These are phyloP conservation scores for Nemoura dubitans DNA, from an alignment of 2,888 invertebrate genomes.

Conservation along the genomic window DNA sequence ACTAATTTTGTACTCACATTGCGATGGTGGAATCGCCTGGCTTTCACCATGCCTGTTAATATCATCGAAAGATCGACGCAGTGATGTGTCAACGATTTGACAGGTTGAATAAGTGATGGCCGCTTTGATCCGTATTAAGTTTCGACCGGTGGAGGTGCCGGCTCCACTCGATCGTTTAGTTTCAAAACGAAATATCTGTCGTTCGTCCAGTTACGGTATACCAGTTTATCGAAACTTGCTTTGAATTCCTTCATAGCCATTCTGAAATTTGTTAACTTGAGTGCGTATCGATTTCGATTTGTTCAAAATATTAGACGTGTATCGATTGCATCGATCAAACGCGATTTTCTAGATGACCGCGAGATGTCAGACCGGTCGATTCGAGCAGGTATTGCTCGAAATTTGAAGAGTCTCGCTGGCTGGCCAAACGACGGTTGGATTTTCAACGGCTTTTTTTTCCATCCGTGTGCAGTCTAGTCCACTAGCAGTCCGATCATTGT, in stretches of 20 bases:
- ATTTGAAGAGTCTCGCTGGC: not conserved
- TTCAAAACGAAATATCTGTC: not conserved
- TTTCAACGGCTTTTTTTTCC: not conserved
- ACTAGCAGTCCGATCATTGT: not conserved
- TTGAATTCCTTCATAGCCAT: not conserved
- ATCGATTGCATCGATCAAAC: constrained; percentile 7
- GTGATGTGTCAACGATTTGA: not conserved
- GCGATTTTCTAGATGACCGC: not conserved
- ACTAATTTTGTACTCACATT: not conserved
- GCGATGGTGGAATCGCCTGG: not conserved
- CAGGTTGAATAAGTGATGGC: not conserved
- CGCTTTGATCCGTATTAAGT: not conserved
- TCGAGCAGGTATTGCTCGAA: not conserved
- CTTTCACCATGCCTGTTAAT: not conserved
- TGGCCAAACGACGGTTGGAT: not conserved
- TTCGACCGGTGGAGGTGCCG: not conserved
- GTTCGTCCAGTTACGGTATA: not conserved
- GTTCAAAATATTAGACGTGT: not conserved
- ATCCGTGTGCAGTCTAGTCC: not conserved
- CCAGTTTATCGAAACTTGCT: not conserved
- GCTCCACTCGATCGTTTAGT: not conserved
- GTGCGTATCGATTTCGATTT: not conserved
- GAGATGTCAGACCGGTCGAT: not conserved
- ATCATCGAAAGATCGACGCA: not conserved
- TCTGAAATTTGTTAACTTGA: not conserved